Percentiles rank a stretch among this genome's conserved stretches.
Conservation (phyloP, 2,888 invertebrate species). For the Orthosia cruda region DNA sequence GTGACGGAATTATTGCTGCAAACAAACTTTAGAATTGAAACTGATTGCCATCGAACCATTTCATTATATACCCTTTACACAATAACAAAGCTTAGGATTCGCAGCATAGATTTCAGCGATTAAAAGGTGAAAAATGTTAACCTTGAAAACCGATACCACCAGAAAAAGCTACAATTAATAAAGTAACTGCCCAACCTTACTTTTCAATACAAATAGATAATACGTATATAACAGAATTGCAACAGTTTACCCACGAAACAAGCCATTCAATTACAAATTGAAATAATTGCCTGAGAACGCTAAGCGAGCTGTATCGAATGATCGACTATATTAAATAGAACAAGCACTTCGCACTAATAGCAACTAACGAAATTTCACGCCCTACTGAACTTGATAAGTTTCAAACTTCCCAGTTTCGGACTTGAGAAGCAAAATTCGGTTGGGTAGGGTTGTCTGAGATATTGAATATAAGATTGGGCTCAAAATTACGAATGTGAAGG, state of each 20-base stretch:
- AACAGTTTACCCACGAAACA: conserved; percentile 39
- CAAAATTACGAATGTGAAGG: too few species aligned
- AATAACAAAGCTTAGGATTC: too few species aligned
- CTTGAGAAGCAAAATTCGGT: conserved; percentile 16
- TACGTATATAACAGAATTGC: conserved; percentile 40
- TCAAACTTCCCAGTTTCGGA: conserved; percentile 56
- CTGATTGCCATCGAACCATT: not conserved
- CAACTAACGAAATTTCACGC: conserved; percentile 77
- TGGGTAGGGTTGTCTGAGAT: conserved; percentile 51
- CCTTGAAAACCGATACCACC: not conserved
- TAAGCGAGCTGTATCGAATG: conserved; percentile 45
- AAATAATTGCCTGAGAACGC: conserved; percentile 57
- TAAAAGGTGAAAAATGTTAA: conserved; percentile 3
- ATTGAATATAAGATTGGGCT: too few species aligned
- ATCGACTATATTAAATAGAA: conserved; percentile 57
- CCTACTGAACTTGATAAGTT: conserved; percentile 76
- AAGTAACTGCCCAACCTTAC: conserved; percentile 8
- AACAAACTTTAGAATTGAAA: not conserved
- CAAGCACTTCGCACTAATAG: conserved; percentile 62
- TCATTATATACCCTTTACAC: not conserved
- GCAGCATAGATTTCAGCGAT: not conserved
- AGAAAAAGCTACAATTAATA: conserved; percentile 3
- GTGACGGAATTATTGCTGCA: not conserved
- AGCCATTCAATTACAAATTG: conserved; percentile 36
- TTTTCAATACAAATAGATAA: conserved; percentile 41